Percentiles rank a stretch among this genome's conserved stretches.
Conservation (phyloP, 2,113 vertebrate species). For the Erythrocercus mccallii region DNA sequence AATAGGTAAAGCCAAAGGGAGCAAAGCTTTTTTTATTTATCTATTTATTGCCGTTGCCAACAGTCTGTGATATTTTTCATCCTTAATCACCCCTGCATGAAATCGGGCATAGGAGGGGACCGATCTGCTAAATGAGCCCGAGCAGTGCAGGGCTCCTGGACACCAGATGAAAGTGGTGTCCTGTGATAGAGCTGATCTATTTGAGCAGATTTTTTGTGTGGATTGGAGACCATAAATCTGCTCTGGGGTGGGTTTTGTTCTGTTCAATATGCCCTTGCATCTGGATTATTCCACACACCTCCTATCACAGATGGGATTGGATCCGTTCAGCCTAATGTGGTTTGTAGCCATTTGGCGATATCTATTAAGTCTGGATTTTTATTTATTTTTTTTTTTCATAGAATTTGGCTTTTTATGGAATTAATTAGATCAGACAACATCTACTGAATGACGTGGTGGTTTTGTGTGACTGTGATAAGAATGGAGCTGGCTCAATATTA, state of each 20-base stretch:
- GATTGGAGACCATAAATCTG: conserved; percentile 25
- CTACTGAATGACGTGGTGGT: background rate
- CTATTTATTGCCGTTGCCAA: conserved; percentile 23
- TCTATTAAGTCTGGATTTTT: background rate
- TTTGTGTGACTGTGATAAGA: conserved; percentile 51
- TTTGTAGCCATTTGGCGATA: background rate
- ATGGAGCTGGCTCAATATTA: background rate
- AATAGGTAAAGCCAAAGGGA: background rate
- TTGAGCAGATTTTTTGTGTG: conserved; percentile 17
- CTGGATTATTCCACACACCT: background rate
- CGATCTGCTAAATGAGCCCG: conserved; percentile 29
- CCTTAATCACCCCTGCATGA: conserved; percentile 34
- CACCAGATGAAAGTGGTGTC: conserved; percentile 21
- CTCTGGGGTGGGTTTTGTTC: background rate
- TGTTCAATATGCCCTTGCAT: conserved; percentile 7
- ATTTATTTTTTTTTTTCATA: background rate
- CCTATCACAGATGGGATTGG: background rate
- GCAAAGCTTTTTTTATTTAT: background rate
- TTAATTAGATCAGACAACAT: conserved; percentile 34
- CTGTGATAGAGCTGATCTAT: conserved; percentile 39
- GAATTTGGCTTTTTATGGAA: conserved; percentile 7
- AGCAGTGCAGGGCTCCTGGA: conserved; percentile 13
- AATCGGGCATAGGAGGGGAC: background rate
- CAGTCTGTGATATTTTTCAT: conserved; percentile 12
- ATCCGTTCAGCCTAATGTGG: background rate